phyloP scores from a whole-genome alignment of 2,888 invertebrate genomes.

The Phlogophora meticulosa region DNA sequence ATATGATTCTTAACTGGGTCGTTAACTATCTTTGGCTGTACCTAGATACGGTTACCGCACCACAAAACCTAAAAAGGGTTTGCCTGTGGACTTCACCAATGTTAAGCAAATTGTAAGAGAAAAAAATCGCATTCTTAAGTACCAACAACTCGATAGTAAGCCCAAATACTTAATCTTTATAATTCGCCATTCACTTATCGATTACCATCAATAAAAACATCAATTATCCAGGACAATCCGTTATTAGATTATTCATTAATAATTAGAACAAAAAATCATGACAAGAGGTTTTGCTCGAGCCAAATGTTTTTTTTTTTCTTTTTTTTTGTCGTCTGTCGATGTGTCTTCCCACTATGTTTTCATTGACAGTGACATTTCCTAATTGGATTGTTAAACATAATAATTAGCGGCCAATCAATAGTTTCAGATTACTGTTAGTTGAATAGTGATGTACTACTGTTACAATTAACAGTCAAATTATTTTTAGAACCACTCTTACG shows the following conservation, averaged over 20 bases:
- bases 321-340: constrained; percentile 43
- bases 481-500: constrained; percentile 52
- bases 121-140: too few relatives aligned
- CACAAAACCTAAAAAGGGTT: too few relatives aligned
- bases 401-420: constrained; percentile 75
- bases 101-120: too few relatives aligned
- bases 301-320: constrained; percentile 61
- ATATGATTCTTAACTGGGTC: too few relatives aligned
- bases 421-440: constrained; percentile 65
- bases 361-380: constrained; percentile 80
- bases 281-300: constrained; percentile 69
- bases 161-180: not conserved
- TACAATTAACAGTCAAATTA: constrained; percentile 21
- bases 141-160: not conserved
- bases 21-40: not conserved
- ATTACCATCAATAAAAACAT: constrained; percentile 29
- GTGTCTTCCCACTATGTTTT: constrained; percentile 74
- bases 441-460: constrained; percentile 59
- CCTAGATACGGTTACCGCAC: too few relatives aligned
- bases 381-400: constrained; percentile 83
- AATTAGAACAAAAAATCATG: constrained; percentile 63
- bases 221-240: constrained; percentile 66
- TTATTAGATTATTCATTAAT: constrained; percentile 61
- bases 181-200: constrained; percentile 9
- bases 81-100: too few relatives aligned